These are phyloP conservation scores for Ophioderma brevispina DNA, from an alignment of 35 echinoderm and acorn worm genomes.

Conservation along the genomic window DNA sequence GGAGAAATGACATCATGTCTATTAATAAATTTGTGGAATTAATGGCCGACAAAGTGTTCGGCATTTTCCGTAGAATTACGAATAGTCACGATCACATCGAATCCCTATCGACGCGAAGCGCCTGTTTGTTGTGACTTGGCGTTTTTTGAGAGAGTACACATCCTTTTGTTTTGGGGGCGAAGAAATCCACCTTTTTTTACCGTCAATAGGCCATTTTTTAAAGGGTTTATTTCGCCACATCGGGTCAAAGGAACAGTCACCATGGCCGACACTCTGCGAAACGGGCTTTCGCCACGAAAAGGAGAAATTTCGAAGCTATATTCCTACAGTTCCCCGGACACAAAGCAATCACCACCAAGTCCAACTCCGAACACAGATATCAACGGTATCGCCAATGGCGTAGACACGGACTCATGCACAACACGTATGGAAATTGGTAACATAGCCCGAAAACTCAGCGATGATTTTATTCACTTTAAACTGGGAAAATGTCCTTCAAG, in stretches of 20 bases:
- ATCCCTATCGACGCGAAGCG: background rate
- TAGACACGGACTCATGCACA: background rate
- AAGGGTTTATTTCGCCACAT: background rate
- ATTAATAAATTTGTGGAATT: too few species aligned
- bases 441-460: constrained; percentile 57
- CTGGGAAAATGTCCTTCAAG: constrained; percentile 18
- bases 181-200: background rate
- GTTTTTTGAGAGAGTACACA: background rate
- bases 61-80: background rate
- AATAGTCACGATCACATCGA: background rate
- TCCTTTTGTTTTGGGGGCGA: background rate
- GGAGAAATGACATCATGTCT: too few species aligned
- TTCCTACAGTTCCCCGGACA: background rate
- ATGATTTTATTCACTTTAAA: constrained; percentile 87
- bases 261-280: background rate
- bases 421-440: background rate
- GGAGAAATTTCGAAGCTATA: background rate
- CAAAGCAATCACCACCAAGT: background rate
- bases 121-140: background rate
- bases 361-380: background rate
- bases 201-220: background rate
- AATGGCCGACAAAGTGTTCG: background rate
- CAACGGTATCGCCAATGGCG: background rate
- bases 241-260: background rate
- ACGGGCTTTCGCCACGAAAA: background rate